Base-by-base conservation (phyloP, 2,113 vertebrate genomes). In the Helogale parvula region DNA sequence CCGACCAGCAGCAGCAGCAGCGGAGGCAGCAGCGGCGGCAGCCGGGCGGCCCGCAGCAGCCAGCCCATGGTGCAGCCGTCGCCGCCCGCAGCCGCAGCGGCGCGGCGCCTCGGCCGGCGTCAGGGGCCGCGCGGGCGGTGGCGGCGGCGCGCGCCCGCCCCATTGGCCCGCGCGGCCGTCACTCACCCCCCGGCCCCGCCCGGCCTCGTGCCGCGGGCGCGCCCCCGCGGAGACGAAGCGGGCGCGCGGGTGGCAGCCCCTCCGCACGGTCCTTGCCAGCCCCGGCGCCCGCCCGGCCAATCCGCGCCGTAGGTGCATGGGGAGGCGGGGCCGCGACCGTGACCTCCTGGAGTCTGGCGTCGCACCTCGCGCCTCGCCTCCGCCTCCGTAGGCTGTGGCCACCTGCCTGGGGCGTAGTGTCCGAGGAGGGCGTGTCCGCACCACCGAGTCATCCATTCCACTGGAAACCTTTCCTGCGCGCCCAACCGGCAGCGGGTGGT, bases 31-130 rank as follows among this genome's bases (percentile, higher is more conserved):
- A 38, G 68, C 77, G n/a, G 89, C 84, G 9, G 52, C 57, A 83
- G 76, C 86, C 50, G 2, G 31, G 95, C 60, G 66, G 94, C 88
- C 83, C 80, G 72, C 89, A 54, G 87, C 81, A 90, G 45, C 86
- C 84, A 17, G 81, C 89, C 96, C 98, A 98, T 98, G 97, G 91
- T 97, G 95, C 97, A 92, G 92, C 83, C 35, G 54, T 97, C 45
- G 89, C 96, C 35, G 88, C 96, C 96, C 85, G 94, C 97, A 90
- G 85, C 97, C 85, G 72, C 97, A 92, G 93, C 96, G 57, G 93
- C 95, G 94, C 84, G n/a, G 97, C 97, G 89, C 95, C 79, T 63
- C 31, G 69, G 90, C 88, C 93, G 60, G 85, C 93, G 68, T 93
- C 93, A 94, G 96, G 94, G 90, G 45, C 80, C 92, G 87, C 83